A percentile compares a stretch with the other conserved stretches of the same genome.
phyloP scores from a whole-genome alignment of 1,140 invertebrate genomes.

The Tetramorium alpestre region DNA sequence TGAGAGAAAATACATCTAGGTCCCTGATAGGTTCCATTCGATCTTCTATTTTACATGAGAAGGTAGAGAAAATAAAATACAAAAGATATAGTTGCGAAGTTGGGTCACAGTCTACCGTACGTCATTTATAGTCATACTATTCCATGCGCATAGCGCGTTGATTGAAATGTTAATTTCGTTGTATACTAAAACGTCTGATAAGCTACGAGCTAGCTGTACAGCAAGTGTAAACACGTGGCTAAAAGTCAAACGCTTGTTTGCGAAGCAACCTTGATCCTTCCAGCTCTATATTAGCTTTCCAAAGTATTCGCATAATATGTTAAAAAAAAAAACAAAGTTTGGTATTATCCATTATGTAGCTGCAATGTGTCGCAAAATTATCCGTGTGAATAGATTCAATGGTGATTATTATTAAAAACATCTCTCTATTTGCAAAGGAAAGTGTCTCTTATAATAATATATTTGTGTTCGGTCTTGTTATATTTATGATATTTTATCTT shows the following conservation, averaged over 20 bases:
- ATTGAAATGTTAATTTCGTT: slow-evolving; percentile 57
- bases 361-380: neutral
- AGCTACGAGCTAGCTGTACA: slow-evolving; percentile 5
- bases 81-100: slow-evolving; percentile 8
- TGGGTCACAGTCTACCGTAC: neutral
- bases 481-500: slow-evolving; percentile 7
- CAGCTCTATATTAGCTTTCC: slow-evolving; percentile 4
- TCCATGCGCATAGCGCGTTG: neutral
- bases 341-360: neutral
- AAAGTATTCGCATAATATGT: neutral
- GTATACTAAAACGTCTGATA: slow-evolving; percentile 44
- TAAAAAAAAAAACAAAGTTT: neutral
- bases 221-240: slow-evolving; percentile 21
- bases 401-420: neutral
- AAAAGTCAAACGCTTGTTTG: slow-evolving; percentile 7
- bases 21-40: neutral
- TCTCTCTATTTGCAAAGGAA: neutral
- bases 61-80: neutral
- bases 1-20: neutral
- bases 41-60: slow-evolving; percentile 10
- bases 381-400: too few species aligned
- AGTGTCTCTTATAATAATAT: neutral
- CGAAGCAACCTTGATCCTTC: slow-evolving; percentile 23
- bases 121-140: slow-evolving; percentile 27
- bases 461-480: neutral